Percentiles rank a stretch among this genome's conserved stretches.
phyloP scores from a whole-genome alignment of 2,888 invertebrate genomes.

The Eudemis profundana region DNA sequence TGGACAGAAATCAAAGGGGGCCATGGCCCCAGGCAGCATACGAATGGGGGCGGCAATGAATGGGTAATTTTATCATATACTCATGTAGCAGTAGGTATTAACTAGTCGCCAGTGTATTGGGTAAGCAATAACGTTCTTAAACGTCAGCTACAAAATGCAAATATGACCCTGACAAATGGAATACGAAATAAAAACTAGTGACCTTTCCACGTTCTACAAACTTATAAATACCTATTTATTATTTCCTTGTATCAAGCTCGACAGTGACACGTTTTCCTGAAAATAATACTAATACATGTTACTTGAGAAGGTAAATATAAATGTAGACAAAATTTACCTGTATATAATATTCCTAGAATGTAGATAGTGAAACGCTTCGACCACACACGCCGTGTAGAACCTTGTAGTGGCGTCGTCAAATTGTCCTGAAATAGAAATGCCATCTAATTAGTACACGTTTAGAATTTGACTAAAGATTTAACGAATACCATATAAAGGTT shows the following conservation, averaged over 20 bases:
- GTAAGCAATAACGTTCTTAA: no score
- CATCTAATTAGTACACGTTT: background rate
- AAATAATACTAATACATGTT: no score
- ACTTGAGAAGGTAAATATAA: background rate
- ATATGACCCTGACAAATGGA: background rate
- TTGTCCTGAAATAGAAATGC: constrained; percentile 80
- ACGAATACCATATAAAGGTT: constrained; percentile 7
- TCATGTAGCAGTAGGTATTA: no score
- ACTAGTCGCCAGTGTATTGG: no score
- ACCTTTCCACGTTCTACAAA: background rate
- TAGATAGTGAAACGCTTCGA: constrained; percentile 98
- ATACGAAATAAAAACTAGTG: background rate
- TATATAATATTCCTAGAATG: constrained; percentile 99
- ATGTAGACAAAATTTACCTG: constrained; percentile 65
- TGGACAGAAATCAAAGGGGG: no score
- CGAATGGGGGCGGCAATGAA: no score
- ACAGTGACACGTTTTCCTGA: background rate
- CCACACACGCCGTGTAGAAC: constrained; percentile 98
- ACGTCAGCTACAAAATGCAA: no score
- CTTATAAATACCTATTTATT: background rate
- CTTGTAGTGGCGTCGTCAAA: constrained; percentile 97
- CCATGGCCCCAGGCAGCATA: no score
- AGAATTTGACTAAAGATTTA: constrained; percentile 14
- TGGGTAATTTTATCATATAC: no score
- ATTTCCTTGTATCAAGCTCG: background rate